Base-by-base conservation (phyloP, 2,888 invertebrate species). In the Apotomis betuletana region DNA sequence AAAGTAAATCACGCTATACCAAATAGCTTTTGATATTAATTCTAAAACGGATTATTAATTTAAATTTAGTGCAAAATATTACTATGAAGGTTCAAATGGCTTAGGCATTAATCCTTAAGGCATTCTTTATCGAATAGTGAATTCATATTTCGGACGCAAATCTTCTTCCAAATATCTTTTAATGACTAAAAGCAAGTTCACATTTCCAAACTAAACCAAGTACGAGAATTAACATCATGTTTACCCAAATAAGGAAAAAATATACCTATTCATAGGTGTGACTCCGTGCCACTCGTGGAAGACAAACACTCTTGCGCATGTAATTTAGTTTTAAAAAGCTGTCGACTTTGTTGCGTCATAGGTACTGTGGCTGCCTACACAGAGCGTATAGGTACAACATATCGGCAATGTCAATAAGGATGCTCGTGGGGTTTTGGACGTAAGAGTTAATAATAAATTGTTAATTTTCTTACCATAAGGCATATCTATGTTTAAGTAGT, bases 221-320 rank as follows among this genome's bases (percentile, higher is more conserved):
- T 67, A 58, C 67, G 51, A 62, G 63, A 59, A 63, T 63, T 83
- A 83, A 84, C 85, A 88, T 81, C 79, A 77, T 81, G 83, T 84
- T 80, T 81, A 81, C 77, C 76, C 77, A 79, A 80, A 81, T 78
- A 80, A 70, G 70, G 75, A 74, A 75, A 70, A 74, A 73, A 78
- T 75, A 77, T 75, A n/a, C n/a, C n/a, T n/a, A 77, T 75, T 71
- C 73, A 74, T 77, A 81, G 82, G 81, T 80, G 83, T 78, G 81
- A 81, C 79, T 73, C 79, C 82, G 75, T 77, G 74, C 77, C 69
- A 67, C 75, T 74, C 44, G 58, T 63, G 49, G 51, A 63, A 57
- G 49, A 57, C 73, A 75, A 76, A 76, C 70, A 76, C 75, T 75
- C 72, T 46, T 67, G 58, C 51, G 65, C 72, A 76, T 75, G 74